These are phyloP conservation scores for Eulemur rufifrons DNA, from an alignment of 2,113 vertebrate genomes.

Conservation along the genomic window DNA sequence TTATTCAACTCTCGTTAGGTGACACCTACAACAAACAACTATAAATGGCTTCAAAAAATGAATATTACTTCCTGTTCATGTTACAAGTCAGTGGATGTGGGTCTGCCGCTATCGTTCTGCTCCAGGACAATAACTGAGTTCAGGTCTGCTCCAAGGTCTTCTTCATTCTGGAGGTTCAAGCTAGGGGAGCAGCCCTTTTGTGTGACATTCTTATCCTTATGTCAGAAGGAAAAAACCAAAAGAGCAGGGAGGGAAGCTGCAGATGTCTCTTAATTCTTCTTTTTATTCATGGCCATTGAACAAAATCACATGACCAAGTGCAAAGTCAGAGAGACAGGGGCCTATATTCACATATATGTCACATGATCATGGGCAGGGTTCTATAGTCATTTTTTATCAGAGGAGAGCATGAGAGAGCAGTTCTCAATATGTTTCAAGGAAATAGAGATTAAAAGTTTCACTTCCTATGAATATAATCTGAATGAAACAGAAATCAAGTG, in stretches of 20 bases:
- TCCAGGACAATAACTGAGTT: not conserved
- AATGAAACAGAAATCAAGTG: not conserved
- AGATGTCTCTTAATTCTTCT: not conserved
- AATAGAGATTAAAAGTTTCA: not conserved
- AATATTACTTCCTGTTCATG: not conserved
- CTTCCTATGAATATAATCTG: not conserved
- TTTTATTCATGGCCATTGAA: not conserved
- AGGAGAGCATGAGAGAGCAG: not conserved
- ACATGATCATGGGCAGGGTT: not conserved
- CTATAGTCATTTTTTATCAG: not conserved
- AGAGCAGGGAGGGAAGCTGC: not conserved
- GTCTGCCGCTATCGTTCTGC: not conserved
- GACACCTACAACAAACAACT: not conserved
- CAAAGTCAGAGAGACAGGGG: not conserved
- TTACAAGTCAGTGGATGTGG: not conserved
- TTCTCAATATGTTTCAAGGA: not conserved
- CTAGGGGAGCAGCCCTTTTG: not conserved
- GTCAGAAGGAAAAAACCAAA: not conserved
- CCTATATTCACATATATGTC: not conserved
- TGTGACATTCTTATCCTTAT: not conserved
- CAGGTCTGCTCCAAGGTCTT: not conserved
- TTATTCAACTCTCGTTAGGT: not conserved
- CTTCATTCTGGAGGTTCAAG: not conserved
- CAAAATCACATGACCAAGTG: not conserved
- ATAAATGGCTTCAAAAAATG: not conserved